Conservation (phyloP, 1,140 invertebrate genomes). For the Zaprionus camerounensis region DNA sequence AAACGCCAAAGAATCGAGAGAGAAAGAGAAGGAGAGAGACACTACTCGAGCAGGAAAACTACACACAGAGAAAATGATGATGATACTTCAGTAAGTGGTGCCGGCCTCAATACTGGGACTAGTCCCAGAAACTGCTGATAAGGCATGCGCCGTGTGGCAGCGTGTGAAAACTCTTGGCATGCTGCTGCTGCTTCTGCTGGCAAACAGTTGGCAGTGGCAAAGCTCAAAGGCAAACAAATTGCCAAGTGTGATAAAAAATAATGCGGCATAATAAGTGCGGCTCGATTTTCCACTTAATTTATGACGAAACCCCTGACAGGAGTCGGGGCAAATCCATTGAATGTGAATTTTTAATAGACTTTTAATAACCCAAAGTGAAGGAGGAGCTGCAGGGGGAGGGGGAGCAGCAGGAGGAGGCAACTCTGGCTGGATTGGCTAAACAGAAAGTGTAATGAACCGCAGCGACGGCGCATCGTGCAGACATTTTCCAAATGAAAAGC, state of each 20-base stretch:
- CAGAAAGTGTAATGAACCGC: constrained; percentile 79
- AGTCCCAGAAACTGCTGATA: constrained; percentile 55
- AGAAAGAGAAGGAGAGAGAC: neutral
- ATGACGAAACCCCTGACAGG: constrained; percentile 52
- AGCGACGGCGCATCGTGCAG: constrained; percentile 67
- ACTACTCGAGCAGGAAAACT: constrained; percentile 4
- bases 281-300: constrained; percentile 74
- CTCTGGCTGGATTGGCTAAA: constrained; percentile 52
- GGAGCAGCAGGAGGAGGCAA: neutral
- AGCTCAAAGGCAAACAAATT: constrained; percentile 68
- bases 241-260: constrained; percentile 59
- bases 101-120: constrained; percentile 23
- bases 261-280: constrained; percentile 56
- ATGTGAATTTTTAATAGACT: constrained; percentile 76
- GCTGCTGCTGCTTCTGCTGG: neutral
- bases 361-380: constrained; percentile 64
- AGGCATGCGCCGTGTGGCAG: constrained; percentile 50
- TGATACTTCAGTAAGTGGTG: constrained; percentile 30
- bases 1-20: neutral
- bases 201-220: constrained; percentile 32
- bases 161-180: constrained; percentile 13
- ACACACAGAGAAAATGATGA: neutral
- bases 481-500: constrained; percentile 77
- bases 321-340: constrained; percentile 27
- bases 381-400: neutral